Evolutionary conservation across 2,797 vertebrate genomes (phyloP).

Genomic region (Platyrinchus mystaceus): DNA sequence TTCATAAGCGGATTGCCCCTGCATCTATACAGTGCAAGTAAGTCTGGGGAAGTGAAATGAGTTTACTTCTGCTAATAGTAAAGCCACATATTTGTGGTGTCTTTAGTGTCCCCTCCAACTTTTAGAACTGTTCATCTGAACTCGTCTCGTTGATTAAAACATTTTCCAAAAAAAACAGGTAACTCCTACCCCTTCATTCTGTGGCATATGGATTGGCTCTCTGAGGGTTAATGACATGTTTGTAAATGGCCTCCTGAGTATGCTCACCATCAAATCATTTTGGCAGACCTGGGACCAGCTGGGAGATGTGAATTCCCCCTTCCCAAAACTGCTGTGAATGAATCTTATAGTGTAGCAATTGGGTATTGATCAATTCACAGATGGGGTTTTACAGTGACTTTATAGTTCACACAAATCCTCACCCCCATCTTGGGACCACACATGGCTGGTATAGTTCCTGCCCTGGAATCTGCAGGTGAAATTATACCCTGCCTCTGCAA

Average conservation of each 20-base stretch:
- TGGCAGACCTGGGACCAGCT: not conserved
- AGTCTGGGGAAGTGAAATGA: not conserved
- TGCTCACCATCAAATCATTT: not conserved
- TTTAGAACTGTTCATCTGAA: not conserved
- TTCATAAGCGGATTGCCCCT: not conserved
- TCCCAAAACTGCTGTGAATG: not conserved
- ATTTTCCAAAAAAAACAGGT: not conserved
- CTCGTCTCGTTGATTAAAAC: not conserved
- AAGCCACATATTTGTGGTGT: not conserved
- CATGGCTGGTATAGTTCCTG: not conserved
- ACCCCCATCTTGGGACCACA: accelerated
- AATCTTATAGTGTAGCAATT: not conserved
- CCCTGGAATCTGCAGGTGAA: not conserved
- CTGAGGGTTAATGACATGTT: not conserved
- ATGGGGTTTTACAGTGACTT: not conserved
- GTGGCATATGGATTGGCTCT: not conserved
- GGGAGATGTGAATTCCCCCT: not conserved
- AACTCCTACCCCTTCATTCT: not conserved
- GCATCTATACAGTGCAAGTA: not conserved
- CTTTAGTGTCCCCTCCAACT: not conserved
- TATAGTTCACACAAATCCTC: not conserved
- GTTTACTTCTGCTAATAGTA: not conserved
- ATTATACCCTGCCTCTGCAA: not conserved
- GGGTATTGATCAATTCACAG: not conserved
- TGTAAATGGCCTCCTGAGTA: not conserved